These are phyloP conservation scores for Aelia acuminata DNA, from an alignment of 2,888 invertebrate genomes.

Conservation along the genomic window DNA sequence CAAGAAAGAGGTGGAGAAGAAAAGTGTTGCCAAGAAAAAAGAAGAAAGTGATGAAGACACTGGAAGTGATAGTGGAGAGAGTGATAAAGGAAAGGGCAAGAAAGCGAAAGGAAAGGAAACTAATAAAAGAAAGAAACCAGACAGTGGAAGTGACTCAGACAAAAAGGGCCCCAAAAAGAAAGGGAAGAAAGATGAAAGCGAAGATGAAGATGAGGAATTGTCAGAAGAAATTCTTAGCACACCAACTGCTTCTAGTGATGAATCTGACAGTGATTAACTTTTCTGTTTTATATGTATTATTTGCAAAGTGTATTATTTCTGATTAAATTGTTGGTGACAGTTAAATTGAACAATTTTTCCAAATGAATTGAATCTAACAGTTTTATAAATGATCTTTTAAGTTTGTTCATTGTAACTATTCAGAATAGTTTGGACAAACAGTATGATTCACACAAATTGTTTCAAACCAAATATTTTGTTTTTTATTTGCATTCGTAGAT, in stretches of 20 bases:
- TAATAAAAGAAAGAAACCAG: conserved; percentile 59
- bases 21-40: conserved; percentile 50
- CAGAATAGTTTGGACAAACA: background rate
- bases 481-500: background rate
- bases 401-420: background rate
- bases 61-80: conserved; percentile 55
- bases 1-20: conserved; percentile 55
- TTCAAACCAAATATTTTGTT: background rate
- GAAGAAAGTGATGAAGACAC: conserved; percentile 59
- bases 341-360: background rate
- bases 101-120: conserved; percentile 55
- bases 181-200: conserved; percentile 63
- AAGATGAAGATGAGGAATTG: conserved; percentile 69
- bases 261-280: conserved; percentile 60
- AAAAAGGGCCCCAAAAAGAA: conserved; percentile 61
- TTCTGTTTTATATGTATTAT: background rate
- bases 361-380: background rate
- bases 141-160: conserved; percentile 66
- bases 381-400: background rate
- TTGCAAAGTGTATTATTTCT: background rate
- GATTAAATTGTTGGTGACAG: background rate
- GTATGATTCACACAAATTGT: background rate
- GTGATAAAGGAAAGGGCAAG: conserved; percentile 60
- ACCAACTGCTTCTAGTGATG: conserved; percentile 64
- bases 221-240: conserved; percentile 68